A percentile compares a stretch with the other conserved stretches of the same genome.
phyloP scores from a whole-genome alignment of 2,113 vertebrate species.

The Alexandromys fortis region DNA sequence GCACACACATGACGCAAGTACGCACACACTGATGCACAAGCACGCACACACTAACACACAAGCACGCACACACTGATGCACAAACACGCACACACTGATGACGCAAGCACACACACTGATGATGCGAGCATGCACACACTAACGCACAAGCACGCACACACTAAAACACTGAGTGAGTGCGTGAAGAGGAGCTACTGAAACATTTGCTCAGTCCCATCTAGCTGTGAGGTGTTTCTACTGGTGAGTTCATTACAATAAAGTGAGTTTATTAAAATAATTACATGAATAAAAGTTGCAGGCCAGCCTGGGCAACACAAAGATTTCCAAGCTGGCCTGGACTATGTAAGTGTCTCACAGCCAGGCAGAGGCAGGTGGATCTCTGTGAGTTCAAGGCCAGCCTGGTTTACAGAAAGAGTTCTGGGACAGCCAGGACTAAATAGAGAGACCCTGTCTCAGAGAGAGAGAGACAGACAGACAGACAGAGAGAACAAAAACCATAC shows the following conservation, averaged over 20 bases:
- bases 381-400: neutral
- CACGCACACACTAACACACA: too few species aligned
- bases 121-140: too few species aligned
- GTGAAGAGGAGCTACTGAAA: neutral
- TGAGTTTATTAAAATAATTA: neutral
- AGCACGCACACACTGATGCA: neutral
- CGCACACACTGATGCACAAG: neutral
- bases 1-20: too few species aligned
- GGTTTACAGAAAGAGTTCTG: neutral
- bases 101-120: too few species aligned
- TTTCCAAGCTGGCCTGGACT: neutral
- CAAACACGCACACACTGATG: neutral
- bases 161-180: too few species aligned
- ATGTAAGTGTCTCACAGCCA: neutral
- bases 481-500: neutral
- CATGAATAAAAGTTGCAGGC: neutral
- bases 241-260: neutral
- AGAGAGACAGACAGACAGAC: too few species aligned
- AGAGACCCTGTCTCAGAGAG: neutral
- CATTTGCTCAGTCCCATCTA: neutral
- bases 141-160: neutral
- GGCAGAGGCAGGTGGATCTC: neutral
- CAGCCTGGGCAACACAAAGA: neutral
- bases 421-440: neutral
- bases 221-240: neutral